Evolutionary conservation across 2,113 vertebrate genomes (phyloP).

Genomic region (Marmota monax): DNA sequence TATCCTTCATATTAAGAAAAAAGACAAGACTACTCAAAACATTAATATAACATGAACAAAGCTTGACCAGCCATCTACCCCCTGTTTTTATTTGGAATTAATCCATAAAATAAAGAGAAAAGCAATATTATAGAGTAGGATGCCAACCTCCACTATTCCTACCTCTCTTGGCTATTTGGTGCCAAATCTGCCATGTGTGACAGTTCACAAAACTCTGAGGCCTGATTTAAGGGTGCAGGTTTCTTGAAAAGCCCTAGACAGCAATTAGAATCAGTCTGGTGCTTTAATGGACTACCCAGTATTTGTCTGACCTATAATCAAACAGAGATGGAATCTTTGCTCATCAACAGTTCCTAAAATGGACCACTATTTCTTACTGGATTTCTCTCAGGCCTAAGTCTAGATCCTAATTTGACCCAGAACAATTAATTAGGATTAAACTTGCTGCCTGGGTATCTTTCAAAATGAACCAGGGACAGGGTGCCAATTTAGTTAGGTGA

Average conservation of each 20-base stretch:
- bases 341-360: neutral
- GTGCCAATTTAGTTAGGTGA: neutral
- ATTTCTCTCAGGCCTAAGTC: neutral
- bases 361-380: neutral
- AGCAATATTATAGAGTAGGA: neutral
- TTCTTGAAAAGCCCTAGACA: slow-evolving; percentile 3
- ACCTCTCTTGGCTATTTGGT: neutral
- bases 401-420: neutral
- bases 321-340: neutral
- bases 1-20: neutral
- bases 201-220: slow-evolving; percentile 7
- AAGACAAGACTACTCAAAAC: neutral
- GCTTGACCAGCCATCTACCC: neutral
- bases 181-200: neutral
- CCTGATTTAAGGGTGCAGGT: neutral
- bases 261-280: neutral
- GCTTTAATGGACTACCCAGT: neutral
- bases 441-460: neutral
- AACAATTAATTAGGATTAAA: neutral
- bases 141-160: neutral
- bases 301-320: neutral
- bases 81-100: slow-evolving; percentile 8
- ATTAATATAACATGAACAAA: slow-evolving; percentile 41
- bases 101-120: slow-evolving; percentile 48
- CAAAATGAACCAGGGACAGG: neutral